Evolutionary conservation across 2,888 invertebrate species (phyloP), one percentile per base, ranked within the genome.

Genomic region (Andrena hattorfiana): DNA sequence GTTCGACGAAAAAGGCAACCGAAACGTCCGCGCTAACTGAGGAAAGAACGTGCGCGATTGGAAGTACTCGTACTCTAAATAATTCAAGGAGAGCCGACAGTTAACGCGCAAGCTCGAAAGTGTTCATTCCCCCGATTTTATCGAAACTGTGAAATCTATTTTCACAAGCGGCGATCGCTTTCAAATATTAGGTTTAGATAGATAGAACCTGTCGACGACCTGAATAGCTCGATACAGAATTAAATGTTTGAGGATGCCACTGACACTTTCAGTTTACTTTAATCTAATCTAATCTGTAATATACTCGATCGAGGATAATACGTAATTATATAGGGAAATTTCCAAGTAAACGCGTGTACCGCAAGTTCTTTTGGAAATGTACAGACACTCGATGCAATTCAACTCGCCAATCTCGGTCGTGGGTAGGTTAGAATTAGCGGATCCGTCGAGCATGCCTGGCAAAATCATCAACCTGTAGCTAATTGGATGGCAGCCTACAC

Each of bases 401-500:
- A 72, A 71, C 75, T 83, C 67, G 59, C 35, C 51, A 49, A 81
- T 81, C 67, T 68, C 68, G 30, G 42, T 13, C 63, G 71, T 30
- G 63, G 71, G 30, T 69, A 76, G 68, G 71, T 76, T 83, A 54
- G 82, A 81, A 76, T 83, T 81, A 81, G 71, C 82, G 71, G 68
- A 72, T 81, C 59, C 71, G 72, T 81, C 76, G 76, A 76, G 81
- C 82, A 81, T 69, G 82, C 76, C 67, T 76, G 64, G 82, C 67
- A 60, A 81, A 83, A 83, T 81, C 82, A 83, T 83, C 82, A 83
- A 83, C 81, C 81, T 83, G 82, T 76, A 32, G 82, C 85, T 85
- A 85, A 85, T 85, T 85, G 85, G 82, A 81, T 49, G 63, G 76
- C 72, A 76, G 81, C 68, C 72, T 83, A 83, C 76, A 83, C 81